A percentile compares a stretch with the other conserved stretches of the same genome.
Conservation (phyloP, 2,888 invertebrate genomes). For the Orthosia gothica region DNA sequence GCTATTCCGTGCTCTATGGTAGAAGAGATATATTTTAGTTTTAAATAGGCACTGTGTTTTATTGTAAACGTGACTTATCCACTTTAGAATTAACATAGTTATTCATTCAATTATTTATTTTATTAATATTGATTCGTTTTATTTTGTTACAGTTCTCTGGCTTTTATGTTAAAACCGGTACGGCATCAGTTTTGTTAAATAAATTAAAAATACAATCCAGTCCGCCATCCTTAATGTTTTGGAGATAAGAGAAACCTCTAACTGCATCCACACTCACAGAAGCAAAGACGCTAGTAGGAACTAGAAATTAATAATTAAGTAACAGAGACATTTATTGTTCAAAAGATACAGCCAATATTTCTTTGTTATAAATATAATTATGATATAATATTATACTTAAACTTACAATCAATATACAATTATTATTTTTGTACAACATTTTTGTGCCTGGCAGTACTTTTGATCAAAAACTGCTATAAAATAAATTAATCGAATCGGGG, state of each 20-base stretch:
- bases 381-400: too few relatives aligned
- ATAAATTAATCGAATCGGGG: too few relatives aligned
- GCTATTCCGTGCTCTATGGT: background rate
- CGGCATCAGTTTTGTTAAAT: background rate
- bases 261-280: background rate
- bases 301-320: background rate
- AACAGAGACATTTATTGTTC: too few relatives aligned
- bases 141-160: background rate
- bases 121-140: constrained; percentile 35
- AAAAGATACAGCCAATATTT: too few relatives aligned
- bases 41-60: constrained; percentile 30
- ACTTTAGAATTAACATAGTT: constrained; percentile 40
- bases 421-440: too few relatives aligned
- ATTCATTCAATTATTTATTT: constrained; percentile 35
- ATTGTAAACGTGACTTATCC: constrained; percentile 30
- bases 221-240: background rate
- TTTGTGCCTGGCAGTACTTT: too few relatives aligned
- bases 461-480: too few relatives aligned
- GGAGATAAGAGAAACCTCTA: background rate
- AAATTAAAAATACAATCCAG: background rate
- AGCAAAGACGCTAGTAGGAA: background rate
- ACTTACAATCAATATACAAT: too few relatives aligned
- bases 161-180: constrained; percentile 1
- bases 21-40: constrained; percentile 31
- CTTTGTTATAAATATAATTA: too few relatives aligned